Percentiles rank a stretch among this genome's conserved stretches.
phyloP scores from a whole-genome alignment of 2,888 invertebrate species.

The Pseudococcus jackbeardsleyi region DNA sequence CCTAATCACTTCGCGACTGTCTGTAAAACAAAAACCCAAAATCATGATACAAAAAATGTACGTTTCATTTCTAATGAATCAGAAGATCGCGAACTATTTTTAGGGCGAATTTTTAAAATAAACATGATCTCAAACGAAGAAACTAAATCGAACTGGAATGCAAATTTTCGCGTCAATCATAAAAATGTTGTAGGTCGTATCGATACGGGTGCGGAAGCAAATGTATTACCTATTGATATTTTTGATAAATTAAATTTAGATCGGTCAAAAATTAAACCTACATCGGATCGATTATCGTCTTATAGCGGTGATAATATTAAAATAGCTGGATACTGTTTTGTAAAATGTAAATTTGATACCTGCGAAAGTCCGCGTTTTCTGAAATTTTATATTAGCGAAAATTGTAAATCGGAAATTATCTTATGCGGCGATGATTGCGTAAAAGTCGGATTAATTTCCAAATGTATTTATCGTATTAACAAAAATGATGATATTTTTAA shows the following conservation, averaged over 20 bases:
- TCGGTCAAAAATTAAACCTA: neutral
- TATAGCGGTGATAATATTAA: neutral
- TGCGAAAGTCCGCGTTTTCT: neutral
- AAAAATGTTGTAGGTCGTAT: neutral
- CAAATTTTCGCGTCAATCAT: neutral
- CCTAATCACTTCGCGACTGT: neutral
- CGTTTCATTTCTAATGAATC: neutral
- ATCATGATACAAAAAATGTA: neutral
- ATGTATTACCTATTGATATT: neutral
- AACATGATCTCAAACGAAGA: neutral
- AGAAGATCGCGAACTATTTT: neutral
- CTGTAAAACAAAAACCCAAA: too few relatives aligned
- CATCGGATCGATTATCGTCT: neutral
- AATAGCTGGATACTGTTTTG: too few relatives aligned
- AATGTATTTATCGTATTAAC: neutral
- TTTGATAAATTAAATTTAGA: neutral
- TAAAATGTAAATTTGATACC: neutral
- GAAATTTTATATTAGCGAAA: neutral
- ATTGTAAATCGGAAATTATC: too few relatives aligned
- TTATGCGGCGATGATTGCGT: constrained; percentile 11
- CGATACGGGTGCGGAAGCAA: neutral
- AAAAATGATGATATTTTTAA: neutral
- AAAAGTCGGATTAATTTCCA: neutral
- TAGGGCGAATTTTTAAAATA: neutral
- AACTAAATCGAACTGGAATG: neutral